Percentiles rank a stretch among this genome's conserved stretches.
Evolutionary conservation across 2,888 invertebrate species (phyloP).

Genomic region (Diarsia dahlii): DNA sequence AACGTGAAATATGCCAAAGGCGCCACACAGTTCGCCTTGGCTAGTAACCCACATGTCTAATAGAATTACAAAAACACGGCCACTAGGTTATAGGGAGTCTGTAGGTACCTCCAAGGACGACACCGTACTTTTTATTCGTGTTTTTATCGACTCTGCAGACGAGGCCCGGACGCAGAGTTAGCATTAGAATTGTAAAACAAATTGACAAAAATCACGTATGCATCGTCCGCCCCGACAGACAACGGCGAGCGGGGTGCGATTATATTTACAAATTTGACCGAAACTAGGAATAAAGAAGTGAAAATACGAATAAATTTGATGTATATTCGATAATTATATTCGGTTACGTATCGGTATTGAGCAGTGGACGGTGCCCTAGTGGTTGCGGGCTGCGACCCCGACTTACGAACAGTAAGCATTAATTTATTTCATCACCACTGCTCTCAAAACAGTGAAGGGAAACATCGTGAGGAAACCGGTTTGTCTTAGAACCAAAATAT

Average conservation of each 20-base stretch:
- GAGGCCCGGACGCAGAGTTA: constrained; percentile 61
- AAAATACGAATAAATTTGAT: constrained; percentile 64
- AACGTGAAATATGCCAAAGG: neutral
- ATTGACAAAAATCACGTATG: constrained; percentile 84
- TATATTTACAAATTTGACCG: constrained; percentile 82
- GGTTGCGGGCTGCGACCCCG: too few species aligned
- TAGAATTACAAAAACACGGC: constrained; percentile 71
- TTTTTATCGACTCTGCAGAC: constrained; percentile 66
- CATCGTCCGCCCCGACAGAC: constrained; percentile 70
- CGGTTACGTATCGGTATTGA: constrained; percentile 27
- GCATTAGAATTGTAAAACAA: constrained; percentile 84
- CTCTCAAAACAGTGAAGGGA: too few species aligned
- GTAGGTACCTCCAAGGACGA: constrained; percentile 76
- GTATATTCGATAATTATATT: constrained; percentile 42
- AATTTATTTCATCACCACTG: too few species aligned
- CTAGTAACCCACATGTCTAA: constrained; percentile 32
- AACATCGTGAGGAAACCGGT: too few species aligned
- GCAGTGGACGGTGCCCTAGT: too few species aligned
- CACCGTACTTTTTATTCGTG: constrained; percentile 66
- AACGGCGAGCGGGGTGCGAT: constrained; percentile 62
- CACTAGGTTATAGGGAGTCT: constrained; percentile 80
- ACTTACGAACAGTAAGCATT: too few species aligned
- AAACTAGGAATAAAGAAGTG: constrained; percentile 66
- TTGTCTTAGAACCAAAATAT: too few species aligned
- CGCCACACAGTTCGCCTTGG: neutral